Conservation (phyloP, 2,113 vertebrate genomes). For the Coracopsis vasa region DNA sequence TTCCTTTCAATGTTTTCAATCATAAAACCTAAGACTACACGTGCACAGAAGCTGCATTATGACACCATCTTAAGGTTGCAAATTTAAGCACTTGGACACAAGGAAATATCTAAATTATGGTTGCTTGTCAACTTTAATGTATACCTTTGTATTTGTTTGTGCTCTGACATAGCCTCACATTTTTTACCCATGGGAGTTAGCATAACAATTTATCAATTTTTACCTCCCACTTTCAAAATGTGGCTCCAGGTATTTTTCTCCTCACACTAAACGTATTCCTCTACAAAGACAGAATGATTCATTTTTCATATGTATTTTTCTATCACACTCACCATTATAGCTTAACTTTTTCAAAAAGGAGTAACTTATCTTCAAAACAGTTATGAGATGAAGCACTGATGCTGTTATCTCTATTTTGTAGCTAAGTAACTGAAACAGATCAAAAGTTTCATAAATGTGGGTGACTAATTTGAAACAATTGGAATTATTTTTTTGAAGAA, state of each 20-base stretch:
- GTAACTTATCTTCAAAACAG: background rate
- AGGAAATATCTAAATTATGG: background rate
- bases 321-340: background rate
- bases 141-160: background rate
- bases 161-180: background rate
- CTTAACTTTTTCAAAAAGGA: background rate
- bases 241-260: background rate
- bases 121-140: background rate
- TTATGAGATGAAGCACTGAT: background rate
- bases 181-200: background rate
- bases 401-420: background rate
- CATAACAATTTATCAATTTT: background rate
- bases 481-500: background rate
- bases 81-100: background rate
- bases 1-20: background rate
- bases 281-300: background rate
- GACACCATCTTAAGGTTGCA: background rate
- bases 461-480: background rate
- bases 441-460: background rate
- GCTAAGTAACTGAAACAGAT: background rate
- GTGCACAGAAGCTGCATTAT: background rate
- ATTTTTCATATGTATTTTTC: background rate
- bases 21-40: background rate
- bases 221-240: background rate
- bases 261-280: background rate